Base-by-base conservation (phyloP, 2,888 invertebrate species). In the Helicoverpa assulta region DNA sequence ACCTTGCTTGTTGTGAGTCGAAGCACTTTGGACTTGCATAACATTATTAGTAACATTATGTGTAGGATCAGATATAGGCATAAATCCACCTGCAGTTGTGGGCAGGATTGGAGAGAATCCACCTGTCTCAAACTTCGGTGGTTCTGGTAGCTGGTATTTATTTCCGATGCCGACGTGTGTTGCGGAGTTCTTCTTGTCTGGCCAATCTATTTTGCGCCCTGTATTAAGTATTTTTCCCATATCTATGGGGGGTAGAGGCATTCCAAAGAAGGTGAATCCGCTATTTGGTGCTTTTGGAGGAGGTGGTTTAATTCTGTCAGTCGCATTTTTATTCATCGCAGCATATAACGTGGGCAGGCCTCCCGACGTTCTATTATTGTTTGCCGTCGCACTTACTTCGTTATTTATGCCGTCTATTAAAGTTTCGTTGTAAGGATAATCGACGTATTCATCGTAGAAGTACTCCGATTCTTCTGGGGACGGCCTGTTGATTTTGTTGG, bases 181-280 rank as follows among this genome's bases (percentile, higher is more conserved):
- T 16, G 93, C 94, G 29, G 83, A 93, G 29, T 85, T 89, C 86
- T 92, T 93, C 68, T 89, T 91, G 26, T 92, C 93, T n/a, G 92
- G 86, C 94, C 94, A 94, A 79, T 95, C 95, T 62, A 95, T 88
- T 87, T 95, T 95, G 7, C 95, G 91, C 0, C 95, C 95, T 43
- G 91, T 93, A 58, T 91, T 95, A 40, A 97, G 96, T 53, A 98
- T 92, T 83, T 97, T 97, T 14, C 97, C 97, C 85, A 98, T 96
- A 80, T 97, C 97, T 57, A 98, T 90, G 51, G 96, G 96, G 1
- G 98, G 98, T 70, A 98, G 88, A 0, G 98, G 98, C 87, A 98
- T 97, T 0, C 98, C 98, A 85, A 98, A 98, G 87, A 98, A 98
- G 16, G 98, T 98, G 80, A 98, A 98, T 1, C 97, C 97, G 73